Conservation (phyloP, 1,140 invertebrate species). For the Latrodectus geometricus region DNA sequence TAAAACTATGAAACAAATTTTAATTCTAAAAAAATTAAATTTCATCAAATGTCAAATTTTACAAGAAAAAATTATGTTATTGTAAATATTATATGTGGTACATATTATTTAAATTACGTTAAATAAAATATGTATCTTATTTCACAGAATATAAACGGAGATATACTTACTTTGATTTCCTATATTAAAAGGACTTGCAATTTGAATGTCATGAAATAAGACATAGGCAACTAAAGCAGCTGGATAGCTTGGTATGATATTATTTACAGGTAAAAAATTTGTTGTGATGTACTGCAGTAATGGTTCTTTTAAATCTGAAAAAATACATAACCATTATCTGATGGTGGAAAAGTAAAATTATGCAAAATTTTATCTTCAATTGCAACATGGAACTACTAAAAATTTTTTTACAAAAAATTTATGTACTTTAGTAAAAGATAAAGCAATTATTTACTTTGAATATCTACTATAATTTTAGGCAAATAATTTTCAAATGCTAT, state of each 20-base stretch:
- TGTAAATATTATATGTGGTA: too few species aligned
- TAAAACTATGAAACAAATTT: not conserved
- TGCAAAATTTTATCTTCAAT: not conserved
- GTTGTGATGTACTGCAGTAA: slow-evolving; percentile 27
- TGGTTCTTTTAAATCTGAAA: slow-evolving; percentile 39
- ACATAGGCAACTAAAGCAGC: slow-evolving; percentile 29
- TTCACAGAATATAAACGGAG: too few species aligned
- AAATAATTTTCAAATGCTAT: not conserved
- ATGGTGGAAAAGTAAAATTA: not conserved
- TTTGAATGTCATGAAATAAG: slow-evolving; percentile 25
- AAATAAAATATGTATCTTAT: too few species aligned
- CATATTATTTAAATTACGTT: too few species aligned
- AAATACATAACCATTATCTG: not conserved
- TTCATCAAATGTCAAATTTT: not conserved
- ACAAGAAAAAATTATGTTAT: too few species aligned
- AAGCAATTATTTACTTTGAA: not conserved
- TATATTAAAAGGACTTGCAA: slow-evolving; percentile 1
- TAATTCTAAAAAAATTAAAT: not conserved
- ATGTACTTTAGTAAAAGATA: not conserved
- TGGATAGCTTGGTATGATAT: slow-evolving; percentile 17
- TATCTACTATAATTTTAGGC: not conserved
- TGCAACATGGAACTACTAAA: not conserved
- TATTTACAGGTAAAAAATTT: slow-evolving; percentile 19
- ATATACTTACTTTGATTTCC: too few species aligned
- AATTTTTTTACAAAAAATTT: not conserved